Evolutionary conservation across 1,140 invertebrate species (phyloP).

Genomic region (Lepeophtheirus salmonis): DNA sequence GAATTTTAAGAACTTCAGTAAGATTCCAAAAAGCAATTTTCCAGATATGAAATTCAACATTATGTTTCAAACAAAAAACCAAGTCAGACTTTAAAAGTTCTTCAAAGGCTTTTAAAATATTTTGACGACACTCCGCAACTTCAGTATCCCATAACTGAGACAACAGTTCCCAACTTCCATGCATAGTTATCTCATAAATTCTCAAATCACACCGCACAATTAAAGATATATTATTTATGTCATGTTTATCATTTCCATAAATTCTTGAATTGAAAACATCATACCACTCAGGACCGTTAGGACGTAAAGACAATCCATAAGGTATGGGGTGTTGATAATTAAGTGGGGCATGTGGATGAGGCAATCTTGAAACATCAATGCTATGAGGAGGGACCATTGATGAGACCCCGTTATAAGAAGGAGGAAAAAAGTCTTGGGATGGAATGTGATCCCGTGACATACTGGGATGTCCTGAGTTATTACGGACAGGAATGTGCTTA

Average conservation of each 20-base stretch:
- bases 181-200: background rate
- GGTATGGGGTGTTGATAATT: too few species aligned
- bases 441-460: too few species aligned
- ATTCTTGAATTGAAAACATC: too few species aligned
- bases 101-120: background rate
- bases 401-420: too few species aligned
- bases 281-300: too few species aligned
- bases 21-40: conserved; percentile 5
- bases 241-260: too few species aligned
- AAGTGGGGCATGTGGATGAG: too few species aligned
- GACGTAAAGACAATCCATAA: too few species aligned
- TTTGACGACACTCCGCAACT: background rate
- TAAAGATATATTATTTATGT: too few species aligned
- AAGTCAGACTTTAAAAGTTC: conserved; percentile 4
- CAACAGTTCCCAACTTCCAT: background rate
- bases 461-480: background rate
- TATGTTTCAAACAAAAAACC: background rate
- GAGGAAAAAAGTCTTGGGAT: too few species aligned
- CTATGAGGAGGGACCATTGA: too few species aligned
- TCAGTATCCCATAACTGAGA: conserved; percentile 3
- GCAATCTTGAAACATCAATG: too few species aligned
- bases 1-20: background rate
- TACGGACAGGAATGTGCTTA: background rate
- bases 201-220: background rate
- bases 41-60: conserved; percentile 13